Percentiles rank a stretch among this genome's conserved stretches.
These are phyloP conservation scores for Hesperia comma DNA, from an alignment of 2,888 invertebrate species.

Conservation along the genomic window DNA sequence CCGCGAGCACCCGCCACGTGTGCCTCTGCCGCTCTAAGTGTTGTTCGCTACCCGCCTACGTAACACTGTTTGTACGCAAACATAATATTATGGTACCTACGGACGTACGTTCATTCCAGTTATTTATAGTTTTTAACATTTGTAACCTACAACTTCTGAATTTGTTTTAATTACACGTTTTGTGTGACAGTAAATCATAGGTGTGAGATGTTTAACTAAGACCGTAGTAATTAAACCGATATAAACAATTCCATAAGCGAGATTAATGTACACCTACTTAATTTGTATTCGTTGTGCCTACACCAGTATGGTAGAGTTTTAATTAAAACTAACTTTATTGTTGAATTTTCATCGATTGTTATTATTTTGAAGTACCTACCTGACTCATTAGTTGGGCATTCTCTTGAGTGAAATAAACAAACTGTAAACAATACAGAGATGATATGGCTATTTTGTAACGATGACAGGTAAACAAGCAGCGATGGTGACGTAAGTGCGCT, in stretches of 20 bases:
- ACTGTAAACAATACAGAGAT: constrained; percentile 4
- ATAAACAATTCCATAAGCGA: too few relatives aligned
- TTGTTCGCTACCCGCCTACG: constrained; percentile 22
- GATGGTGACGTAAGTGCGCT: neutral
- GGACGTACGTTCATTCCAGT: neutral
- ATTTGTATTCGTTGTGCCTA: too few relatives aligned
- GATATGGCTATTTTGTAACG: neutral
- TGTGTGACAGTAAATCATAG: neutral
- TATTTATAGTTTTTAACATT: neutral
- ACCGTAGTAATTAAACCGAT: too few relatives aligned
- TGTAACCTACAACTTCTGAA: neutral
- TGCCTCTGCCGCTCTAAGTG: neutral
- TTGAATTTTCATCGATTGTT: too few relatives aligned
- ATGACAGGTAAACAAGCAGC: neutral
- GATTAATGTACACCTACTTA: too few relatives aligned
- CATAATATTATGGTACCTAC: neutral
- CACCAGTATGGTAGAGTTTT: too few relatives aligned
- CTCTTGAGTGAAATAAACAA: constrained; percentile 11
- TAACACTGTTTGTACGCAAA: constrained; percentile 14
- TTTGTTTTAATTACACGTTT: constrained; percentile 4
- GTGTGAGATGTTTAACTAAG: too few relatives aligned
- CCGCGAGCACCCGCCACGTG: constrained; percentile 53
- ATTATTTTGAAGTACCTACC: too few relatives aligned
- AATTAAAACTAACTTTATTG: too few relatives aligned
- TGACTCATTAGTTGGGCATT: too few relatives aligned